These are phyloP conservation scores for Anas georgica DNA, from an alignment of 2,797 vertebrate genomes.

Conservation along the genomic window DNA sequence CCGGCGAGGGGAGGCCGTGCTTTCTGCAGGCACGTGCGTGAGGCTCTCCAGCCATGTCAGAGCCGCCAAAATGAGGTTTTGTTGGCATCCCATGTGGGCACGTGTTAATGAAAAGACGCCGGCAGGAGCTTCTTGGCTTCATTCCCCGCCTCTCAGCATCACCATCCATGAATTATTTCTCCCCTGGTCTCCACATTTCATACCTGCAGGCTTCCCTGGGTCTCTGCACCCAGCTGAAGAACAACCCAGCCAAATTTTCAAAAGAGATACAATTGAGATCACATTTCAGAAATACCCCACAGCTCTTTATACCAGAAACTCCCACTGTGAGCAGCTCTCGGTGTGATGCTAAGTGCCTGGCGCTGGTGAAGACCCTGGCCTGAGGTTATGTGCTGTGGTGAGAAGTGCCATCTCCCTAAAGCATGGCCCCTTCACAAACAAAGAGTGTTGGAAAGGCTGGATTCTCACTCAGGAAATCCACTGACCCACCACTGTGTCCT, in stretches of 20 bases:
- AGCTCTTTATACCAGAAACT: neutral
- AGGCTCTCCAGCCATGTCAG: neutral
- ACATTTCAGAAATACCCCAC: neutral
- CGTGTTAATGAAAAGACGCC: neutral
- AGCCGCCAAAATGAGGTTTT: neutral
- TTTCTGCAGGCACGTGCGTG: no score
- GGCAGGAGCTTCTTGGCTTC: neutral
- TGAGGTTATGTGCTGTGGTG: neutral
- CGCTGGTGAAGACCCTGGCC: neutral
- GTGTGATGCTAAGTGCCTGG: rapidly evolving
- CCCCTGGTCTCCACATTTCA: neutral
- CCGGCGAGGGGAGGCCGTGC: neutral
- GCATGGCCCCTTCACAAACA: neutral
- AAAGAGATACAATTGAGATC: neutral
- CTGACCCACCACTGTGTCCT: neutral
- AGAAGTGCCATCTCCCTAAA: neutral
- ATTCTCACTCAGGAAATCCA: neutral
- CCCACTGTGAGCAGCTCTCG: neutral
- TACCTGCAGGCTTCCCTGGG: neutral
- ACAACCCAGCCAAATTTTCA: neutral
- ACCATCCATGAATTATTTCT: neutral
- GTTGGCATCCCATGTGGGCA: neutral
- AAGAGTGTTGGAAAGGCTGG: neutral
- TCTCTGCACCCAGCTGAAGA: neutral
- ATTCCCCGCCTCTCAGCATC: neutral